Conservation (phyloP, 2,113 vertebrate genomes). For the Macquaria australasica region DNA sequence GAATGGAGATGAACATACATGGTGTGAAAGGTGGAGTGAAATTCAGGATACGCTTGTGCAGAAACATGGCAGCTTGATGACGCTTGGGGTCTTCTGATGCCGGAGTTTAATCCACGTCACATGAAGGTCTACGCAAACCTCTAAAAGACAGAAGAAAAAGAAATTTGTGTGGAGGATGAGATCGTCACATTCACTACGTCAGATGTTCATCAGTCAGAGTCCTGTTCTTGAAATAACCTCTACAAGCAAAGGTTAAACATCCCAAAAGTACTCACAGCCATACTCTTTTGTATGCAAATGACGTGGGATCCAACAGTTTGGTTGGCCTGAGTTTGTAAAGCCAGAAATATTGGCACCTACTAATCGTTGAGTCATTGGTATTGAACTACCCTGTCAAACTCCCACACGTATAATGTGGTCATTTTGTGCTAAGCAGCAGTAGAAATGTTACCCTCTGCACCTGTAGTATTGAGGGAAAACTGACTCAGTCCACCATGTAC, state of each 20-base stretch:
- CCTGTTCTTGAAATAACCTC: slow-evolving; percentile 17
- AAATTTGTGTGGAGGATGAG: slow-evolving; percentile 5
- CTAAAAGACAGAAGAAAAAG: slow-evolving; percentile 39
- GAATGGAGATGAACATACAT: slow-evolving; percentile 68
- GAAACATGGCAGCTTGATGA: slow-evolving; percentile 65
- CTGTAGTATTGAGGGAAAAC: slow-evolving; percentile 64
- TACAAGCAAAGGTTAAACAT: slow-evolving; percentile 15
- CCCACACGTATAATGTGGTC: slow-evolving; percentile 71
- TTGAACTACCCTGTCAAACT: slow-evolving; percentile 65
- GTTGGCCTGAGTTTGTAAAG: slow-evolving; percentile 47
- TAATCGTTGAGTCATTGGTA: slow-evolving; percentile 72
- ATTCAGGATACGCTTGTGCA: slow-evolving; percentile 54
- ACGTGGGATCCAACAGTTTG: slow-evolving; percentile 61
- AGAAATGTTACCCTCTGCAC: slow-evolving; percentile 63
- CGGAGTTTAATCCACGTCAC: slow-evolving; percentile 37
- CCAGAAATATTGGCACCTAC: slow-evolving; percentile 68
- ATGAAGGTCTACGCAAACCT: slow-evolving; percentile 39
- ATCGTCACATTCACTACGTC: not conserved
- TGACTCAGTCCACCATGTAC: slow-evolving; percentile 59
- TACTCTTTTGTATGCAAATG: slow-evolving; percentile 62
- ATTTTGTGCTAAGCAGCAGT: slow-evolving; percentile 47
- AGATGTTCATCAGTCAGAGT: slow-evolving; percentile 6
- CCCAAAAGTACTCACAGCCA: slow-evolving; percentile 30
- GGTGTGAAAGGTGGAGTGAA: slow-evolving; percentile 52
- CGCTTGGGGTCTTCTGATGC: slow-evolving; percentile 39